Evolutionary conservation across 2,888 invertebrate genomes (phyloP), one percentile per base, ranked within the genome.

Genomic region (Orthonevra nobilis): DNA sequence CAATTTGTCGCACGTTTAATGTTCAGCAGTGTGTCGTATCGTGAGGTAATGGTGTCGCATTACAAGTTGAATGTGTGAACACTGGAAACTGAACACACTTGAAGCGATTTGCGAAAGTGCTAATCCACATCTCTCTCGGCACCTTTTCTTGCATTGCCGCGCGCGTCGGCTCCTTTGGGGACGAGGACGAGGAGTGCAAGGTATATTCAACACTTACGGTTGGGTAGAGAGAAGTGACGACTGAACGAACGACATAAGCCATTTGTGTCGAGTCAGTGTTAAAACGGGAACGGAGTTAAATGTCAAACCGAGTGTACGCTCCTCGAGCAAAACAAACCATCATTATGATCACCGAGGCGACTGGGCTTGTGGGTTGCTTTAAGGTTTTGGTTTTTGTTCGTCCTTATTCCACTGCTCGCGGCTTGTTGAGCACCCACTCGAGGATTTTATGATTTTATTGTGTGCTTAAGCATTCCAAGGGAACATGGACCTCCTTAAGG

Each of bases 351-450:
- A 68, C 56, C 66, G 40, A 42, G 64, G 19, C 38, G 38, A 36
- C 34, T 54, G 54, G 26, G 20, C 50, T 56, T 40, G 32, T 72
- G 15, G 52, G 50, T 64, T 38, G 42, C n/a, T n/a, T n/a, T n/a
- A n/a, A n/a, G n/a, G n/a, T n/a, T n/a, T n/a, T n/a, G n/a, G n/a
- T n/a, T n/a, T n/a, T n/a, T n/a, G n/a, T n/a, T n/a, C n/a, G n/a
- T n/a, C n/a, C n/a, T 54, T 70, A 28, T 73, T 46, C 60, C 48
- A 14, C 54, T 46, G 60, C 73, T 79, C 54, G 54, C 79, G 79
- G 79, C 79, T 79, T 79, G 73, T 79, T 73, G 56, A 73, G 68
- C 79, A 79, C 73, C 73, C 79, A 79, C 79, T 79, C 73, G 73
- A 48, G 73, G 28, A 79, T 79, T 79, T 79, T 79, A 79, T 79